Base-by-base conservation (phyloP, 2,888 invertebrate species). In the Drosophila antonietae region DNA sequence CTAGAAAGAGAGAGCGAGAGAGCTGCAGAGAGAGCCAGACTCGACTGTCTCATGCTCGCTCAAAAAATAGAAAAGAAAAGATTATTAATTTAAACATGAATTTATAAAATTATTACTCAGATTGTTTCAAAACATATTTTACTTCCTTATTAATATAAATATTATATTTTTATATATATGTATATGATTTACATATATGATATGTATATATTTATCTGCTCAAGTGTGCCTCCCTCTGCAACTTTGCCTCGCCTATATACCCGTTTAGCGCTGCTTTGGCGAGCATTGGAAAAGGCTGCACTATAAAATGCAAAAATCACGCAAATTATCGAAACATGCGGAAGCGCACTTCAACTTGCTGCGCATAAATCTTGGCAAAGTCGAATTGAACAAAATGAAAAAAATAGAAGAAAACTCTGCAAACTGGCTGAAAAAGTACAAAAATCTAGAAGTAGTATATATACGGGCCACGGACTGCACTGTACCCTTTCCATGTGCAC, bases 311-410 rank as follows among this genome's bases (percentile, higher is more conserved):
- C 83, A 88, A 80, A 87, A 88, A 88, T 90, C 87, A 88, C 90
- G 87, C 87, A 90, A 88, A 88, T 88, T 90, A 88, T 88, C 87
- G 90, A 90, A 90, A 88, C 83, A 88, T 89, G 89, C 82, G 77
- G 75, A 75, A 81, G 82, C 81, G 80, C 80, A 80, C 87, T 90
- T 86, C 77, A 88, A 66, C 79, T 83, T 68, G 62, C 57, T 60
- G 52, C 81, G 86, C 86, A 87, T 88, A 89, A 87, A 89, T 89
- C 86, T 89, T 81, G 69, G 55, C 58, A 79, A 84, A 87, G 79
- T 85, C 74, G 65, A 78, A 57, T 55, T 78, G 63, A 78, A 57
- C 49, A 82, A 80, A 76, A 73, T 33, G 60, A 35, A 47, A 62
- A 31, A 59, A 60, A 31, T 46, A 46, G 55, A 41, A 53, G 52